Evolutionary conservation across 2,113 vertebrate species (phyloP).

Genomic region (Otus sunia): DNA sequence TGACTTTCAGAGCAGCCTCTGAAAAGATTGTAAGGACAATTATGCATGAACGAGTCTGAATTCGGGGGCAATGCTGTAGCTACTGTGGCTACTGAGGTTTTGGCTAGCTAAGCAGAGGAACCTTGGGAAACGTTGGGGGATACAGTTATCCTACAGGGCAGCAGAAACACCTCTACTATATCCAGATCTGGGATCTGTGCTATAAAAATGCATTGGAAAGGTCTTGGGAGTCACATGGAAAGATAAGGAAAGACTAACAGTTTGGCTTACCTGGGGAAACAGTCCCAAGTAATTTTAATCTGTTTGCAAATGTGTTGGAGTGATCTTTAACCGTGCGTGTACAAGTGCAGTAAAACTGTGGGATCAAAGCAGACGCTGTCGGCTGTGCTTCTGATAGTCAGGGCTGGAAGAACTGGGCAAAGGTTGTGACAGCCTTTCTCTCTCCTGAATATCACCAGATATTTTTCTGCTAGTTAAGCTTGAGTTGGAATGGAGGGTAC

Average conservation of each 20-base stretch:
- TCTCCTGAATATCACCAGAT: neutral
- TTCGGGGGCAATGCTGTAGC: neutral
- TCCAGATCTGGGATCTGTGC: neutral
- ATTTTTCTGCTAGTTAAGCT: neutral
- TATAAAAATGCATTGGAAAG: neutral
- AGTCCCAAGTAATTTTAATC: neutral
- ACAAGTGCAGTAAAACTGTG: neutral
- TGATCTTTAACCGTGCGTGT: rapidly evolving
- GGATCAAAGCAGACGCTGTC: neutral
- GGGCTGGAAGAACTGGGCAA: neutral
- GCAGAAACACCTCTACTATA: neutral
- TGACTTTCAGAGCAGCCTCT: neutral
- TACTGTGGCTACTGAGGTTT: neutral
- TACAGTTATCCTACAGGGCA: neutral
- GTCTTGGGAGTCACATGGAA: neutral
- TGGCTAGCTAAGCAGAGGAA: neutral
- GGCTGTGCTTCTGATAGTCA: neutral
- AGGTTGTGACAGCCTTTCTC: neutral
- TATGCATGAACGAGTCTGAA: neutral
- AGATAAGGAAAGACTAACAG: neutral
- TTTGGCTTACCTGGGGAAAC: neutral
- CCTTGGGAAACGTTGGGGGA: neutral
- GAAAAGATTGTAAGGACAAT: neutral
- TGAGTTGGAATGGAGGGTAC: rapidly evolving
- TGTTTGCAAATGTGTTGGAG: neutral